These are phyloP conservation scores for Anomalospiza imberbis DNA, from an alignment of 2,797 vertebrate species.

Conservation along the genomic window DNA sequence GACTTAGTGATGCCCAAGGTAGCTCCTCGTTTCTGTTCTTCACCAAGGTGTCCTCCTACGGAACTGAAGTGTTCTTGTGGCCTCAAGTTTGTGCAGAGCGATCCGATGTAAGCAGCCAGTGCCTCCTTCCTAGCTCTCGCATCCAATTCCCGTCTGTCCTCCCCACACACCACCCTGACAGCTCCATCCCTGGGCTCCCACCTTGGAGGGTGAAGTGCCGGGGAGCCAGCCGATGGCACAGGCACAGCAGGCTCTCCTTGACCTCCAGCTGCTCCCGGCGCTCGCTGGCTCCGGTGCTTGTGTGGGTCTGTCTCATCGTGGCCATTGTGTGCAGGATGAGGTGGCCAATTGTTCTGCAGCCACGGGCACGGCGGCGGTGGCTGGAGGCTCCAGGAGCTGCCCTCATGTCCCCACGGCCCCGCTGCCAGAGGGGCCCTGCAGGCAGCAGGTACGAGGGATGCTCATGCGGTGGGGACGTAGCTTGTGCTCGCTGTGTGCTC, in stretches of 20 bases:
- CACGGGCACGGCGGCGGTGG: background rate
- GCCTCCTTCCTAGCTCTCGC: background rate
- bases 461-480: rapidly evolving
- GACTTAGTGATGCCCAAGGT: background rate
- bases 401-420: rapidly evolving
- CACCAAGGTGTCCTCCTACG: background rate
- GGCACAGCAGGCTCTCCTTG: background rate
- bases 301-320: conserved; percentile 29
- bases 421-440: background rate
- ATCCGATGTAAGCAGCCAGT: background rate
- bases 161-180: background rate
- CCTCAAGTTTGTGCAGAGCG: background rate
- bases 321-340: background rate
- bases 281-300: background rate
- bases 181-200: background rate
- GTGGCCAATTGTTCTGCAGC: background rate
- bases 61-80: background rate
- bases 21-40: background rate
- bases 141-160: rapidly evolving
- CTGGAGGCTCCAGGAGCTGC: background rate
- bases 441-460: background rate
- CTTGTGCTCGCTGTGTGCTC: background rate
- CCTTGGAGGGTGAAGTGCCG: background rate
- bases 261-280: rapidly evolving
- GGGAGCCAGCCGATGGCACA: background rate